These are phyloP conservation scores for Cheumatopsyche charites DNA, from an alignment of 1,140 invertebrate genomes.

Conservation along the genomic window DNA sequence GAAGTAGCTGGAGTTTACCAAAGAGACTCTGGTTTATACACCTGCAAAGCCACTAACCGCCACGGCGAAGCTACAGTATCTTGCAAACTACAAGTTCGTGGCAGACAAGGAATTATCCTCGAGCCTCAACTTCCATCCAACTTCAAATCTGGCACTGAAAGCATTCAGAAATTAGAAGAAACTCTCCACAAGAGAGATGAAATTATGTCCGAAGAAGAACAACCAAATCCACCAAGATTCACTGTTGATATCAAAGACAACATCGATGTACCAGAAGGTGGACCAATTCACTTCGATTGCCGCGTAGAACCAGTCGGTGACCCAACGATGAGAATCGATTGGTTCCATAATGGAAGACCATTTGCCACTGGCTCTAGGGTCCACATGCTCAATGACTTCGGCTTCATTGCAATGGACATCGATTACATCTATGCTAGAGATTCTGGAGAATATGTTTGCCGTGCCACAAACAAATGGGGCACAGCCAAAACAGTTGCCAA, in stretches of 20 bases:
- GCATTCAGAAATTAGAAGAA: constrained; percentile 89
- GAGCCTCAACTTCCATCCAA: constrained; percentile 89
- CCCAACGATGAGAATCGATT: constrained; percentile 88
- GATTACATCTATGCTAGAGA: constrained; percentile 86
- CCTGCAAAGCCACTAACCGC: constrained; percentile 88
- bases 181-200: constrained; percentile 86
- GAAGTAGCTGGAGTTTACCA: constrained; percentile 89
- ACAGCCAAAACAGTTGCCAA: constrained; percentile 82
- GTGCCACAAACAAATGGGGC: constrained; percentile 86
- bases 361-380: constrained; percentile 88
- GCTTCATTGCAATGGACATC: constrained; percentile 87
- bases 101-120: constrained; percentile 84
- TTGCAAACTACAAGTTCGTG: constrained; percentile 83
- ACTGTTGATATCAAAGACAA: constrained; percentile 84
- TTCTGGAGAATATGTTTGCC: constrained; percentile 84
- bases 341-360: constrained; percentile 91
- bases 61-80: constrained; percentile 89
- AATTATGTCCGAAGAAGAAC: constrained; percentile 79
- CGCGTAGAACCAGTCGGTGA: constrained; percentile 87
- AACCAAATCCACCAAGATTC: constrained; percentile 84
- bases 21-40: constrained; percentile 87
- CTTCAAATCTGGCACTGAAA: constrained; percentile 85
- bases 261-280: constrained; percentile 83
- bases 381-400: constrained; percentile 91
- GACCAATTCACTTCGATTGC: constrained; percentile 89